These are phyloP conservation scores for Melanocharis versteri DNA, from an alignment of 2,113 vertebrate species.

Conservation along the genomic window DNA sequence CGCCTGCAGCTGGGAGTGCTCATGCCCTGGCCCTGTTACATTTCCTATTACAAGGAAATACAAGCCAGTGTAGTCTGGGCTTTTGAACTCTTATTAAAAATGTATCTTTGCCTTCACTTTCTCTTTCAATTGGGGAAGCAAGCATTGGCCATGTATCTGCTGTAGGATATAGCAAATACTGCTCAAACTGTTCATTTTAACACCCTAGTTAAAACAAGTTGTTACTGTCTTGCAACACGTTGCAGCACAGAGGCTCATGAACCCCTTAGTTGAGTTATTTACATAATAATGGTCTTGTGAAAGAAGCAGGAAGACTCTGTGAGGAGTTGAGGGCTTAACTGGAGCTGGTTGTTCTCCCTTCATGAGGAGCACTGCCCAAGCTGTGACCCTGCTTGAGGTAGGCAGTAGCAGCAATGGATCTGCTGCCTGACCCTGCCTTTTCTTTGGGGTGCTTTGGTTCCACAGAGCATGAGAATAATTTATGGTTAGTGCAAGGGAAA, in stretches of 20 bases:
- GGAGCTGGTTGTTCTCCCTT: not conserved
- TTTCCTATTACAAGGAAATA: not conserved
- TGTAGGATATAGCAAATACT: not conserved
- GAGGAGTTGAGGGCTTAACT: not conserved
- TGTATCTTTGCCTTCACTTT: fast-evolving
- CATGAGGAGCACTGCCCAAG: not conserved
- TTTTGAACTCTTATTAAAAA: not conserved
- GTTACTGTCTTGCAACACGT: not conserved
- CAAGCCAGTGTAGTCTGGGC: too few species aligned
- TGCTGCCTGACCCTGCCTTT: not conserved
- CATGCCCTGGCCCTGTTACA: not conserved
- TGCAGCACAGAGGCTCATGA: not conserved
- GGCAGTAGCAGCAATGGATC: not conserved
- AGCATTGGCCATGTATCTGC: fast-evolving
- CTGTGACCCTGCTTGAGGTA: not conserved
- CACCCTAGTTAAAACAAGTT: not conserved
- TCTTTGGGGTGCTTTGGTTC: not conserved
- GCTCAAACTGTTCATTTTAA: not conserved
- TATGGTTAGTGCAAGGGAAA: not conserved
- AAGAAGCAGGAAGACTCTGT: not conserved
- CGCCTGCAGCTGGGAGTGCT: not conserved
- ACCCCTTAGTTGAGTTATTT: not conserved
- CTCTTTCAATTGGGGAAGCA: fast-evolving
- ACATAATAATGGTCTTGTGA: not conserved
- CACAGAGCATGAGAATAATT: not conserved